Conservation (phyloP, 1,140 invertebrate species). For the Battus philenor region DNA sequence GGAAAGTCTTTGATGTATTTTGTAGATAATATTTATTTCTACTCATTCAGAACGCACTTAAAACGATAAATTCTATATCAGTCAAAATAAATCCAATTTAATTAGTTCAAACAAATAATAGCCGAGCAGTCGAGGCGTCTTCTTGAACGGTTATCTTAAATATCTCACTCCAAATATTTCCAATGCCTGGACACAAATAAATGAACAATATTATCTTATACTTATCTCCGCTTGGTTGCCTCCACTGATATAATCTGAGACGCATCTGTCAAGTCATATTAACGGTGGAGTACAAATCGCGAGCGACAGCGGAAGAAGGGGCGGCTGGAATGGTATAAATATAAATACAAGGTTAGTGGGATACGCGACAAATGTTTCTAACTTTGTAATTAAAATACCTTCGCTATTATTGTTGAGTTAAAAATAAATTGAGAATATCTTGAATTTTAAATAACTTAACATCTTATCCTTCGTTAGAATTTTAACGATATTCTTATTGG, state of each 20-base stretch:
- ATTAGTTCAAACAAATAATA: constrained; percentile 20
- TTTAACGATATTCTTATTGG: not conserved
- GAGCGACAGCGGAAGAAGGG: constrained; percentile 19
- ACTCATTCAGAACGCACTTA: constrained; percentile 14
- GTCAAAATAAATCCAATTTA: constrained; percentile 21
- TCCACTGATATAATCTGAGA: constrained; percentile 25
- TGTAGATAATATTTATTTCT: too few species aligned
- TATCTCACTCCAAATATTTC: constrained; percentile 18
- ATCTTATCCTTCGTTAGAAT: not conserved
- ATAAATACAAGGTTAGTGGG: constrained; percentile 2
- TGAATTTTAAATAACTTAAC: not conserved
- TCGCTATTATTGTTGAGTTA: too few species aligned
- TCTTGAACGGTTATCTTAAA: constrained; percentile 10
- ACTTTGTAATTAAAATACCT: too few species aligned
- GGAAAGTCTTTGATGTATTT: too few species aligned
- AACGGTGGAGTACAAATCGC: constrained; percentile 18
- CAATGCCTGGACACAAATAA: constrained; percentile 24
- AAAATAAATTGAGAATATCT: too few species aligned
- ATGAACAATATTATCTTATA: constrained; percentile 30
- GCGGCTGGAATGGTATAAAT: not conserved
- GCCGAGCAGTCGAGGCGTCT: constrained; percentile 3
- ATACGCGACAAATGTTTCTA: not conserved
- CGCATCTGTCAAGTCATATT: constrained; percentile 32
- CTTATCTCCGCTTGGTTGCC: constrained; percentile 23
- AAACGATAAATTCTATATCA: constrained; percentile 18